Conservation (phyloP, 2,888 invertebrate species). For the Drosophila dives region DNA sequence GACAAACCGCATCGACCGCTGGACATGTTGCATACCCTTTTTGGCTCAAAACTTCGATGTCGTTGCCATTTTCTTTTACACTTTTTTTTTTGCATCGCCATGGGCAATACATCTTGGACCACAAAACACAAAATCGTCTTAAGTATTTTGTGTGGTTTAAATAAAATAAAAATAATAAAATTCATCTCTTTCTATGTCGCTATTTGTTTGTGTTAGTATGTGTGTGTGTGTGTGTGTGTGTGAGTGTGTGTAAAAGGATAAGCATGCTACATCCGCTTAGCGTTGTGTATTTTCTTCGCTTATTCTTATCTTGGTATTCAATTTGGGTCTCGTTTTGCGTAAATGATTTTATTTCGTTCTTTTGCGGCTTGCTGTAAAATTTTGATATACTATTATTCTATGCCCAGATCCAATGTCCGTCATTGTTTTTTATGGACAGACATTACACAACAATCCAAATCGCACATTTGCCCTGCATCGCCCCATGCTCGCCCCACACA, state of each 20-base stretch:
- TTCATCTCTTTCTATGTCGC: constrained; percentile 38
- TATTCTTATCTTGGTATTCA: constrained; percentile 64
- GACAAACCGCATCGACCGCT: constrained; percentile 65
- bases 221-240: constrained; percentile 35
- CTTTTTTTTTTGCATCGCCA: constrained; percentile 63
- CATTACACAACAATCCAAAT: constrained; percentile 46
- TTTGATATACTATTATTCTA: constrained; percentile 78
- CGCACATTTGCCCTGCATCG: constrained; percentile 1
- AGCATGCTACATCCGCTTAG: constrained; percentile 76
- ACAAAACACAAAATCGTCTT: constrained; percentile 81
- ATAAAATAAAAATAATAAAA: constrained; percentile 79
- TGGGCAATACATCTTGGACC: constrained; percentile 78
- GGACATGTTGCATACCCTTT: constrained; percentile 76
- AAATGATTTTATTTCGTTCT: constrained; percentile 73
- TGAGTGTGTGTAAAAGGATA: constrained; percentile 68
- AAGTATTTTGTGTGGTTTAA: constrained; percentile 81
- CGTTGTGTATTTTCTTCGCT: constrained; percentile 63
- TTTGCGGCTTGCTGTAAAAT: constrained; percentile 64
- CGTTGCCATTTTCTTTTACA: constrained; percentile 69
- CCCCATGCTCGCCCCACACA: constrained; percentile 20
- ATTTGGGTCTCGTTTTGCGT: constrained; percentile 71
- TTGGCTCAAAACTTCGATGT: constrained; percentile 62
- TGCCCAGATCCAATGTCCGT: constrained; percentile 71
- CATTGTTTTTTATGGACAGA: constrained; percentile 75
- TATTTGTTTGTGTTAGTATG: constrained; percentile 24